Percentiles rank a stretch among this genome's conserved stretches.
These are phyloP conservation scores for Eucidaris tribuloides DNA, from an alignment of 35 echinoderm and acorn worm genomes.

Conservation along the genomic window DNA sequence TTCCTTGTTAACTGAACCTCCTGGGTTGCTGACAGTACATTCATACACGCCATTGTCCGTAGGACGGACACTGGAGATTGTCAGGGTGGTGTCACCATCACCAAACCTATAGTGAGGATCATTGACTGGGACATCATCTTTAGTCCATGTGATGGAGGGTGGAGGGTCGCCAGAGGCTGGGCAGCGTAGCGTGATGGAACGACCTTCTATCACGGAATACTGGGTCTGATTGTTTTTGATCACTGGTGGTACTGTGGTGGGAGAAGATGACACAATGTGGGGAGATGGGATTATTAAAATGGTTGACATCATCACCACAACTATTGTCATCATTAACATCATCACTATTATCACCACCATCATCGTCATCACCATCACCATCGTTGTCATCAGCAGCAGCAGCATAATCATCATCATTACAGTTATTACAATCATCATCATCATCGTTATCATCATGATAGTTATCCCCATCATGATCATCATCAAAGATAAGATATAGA, in stretches of 20 bases:
- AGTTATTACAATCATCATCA: too few species aligned
- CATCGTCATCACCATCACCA: too few species aligned
- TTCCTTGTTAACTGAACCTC: constrained; percentile 46
- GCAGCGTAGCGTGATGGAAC: constrained; percentile 50
- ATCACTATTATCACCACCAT: too few species aligned
- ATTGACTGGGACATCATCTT: constrained; percentile 65
- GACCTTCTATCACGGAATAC: constrained; percentile 27
- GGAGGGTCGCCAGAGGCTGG: constrained; percentile 66
- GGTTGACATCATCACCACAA: too few species aligned
- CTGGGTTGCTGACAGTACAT: constrained; percentile 64
- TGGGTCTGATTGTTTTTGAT: constrained; percentile 41
- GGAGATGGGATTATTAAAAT: too few species aligned
- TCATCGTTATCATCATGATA: too few species aligned
- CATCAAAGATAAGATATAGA: too few species aligned
- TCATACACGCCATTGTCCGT: constrained; percentile 70
- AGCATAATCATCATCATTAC: too few species aligned
- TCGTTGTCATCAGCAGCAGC: too few species aligned
- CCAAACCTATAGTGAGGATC: constrained; percentile 66
- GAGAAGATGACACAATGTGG: too few species aligned
- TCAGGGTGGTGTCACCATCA: constrained; percentile 45
- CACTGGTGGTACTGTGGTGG: constrained; percentile 44
- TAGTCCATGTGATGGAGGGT: constrained; percentile 73
- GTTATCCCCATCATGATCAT: too few species aligned
- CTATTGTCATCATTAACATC: too few species aligned
- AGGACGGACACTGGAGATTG: constrained; percentile 13